Evolutionary conservation across 2,113 vertebrate species (phyloP).

Genomic region (Pristiophorus japonicus): DNA sequence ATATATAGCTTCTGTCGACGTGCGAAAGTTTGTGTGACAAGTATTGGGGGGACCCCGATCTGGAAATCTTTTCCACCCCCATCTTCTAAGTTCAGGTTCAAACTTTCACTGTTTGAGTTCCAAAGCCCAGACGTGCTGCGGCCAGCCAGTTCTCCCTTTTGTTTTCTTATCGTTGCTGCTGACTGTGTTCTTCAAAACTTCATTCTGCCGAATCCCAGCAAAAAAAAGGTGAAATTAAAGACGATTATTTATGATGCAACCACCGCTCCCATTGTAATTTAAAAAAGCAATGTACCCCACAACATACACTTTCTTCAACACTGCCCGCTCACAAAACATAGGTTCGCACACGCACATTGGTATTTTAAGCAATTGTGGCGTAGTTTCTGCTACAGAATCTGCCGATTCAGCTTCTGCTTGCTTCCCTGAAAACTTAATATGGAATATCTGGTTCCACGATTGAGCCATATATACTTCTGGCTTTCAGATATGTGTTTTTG

Average conservation of each 20-base stretch:
- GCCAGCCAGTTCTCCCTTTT: slow-evolving; percentile 97
- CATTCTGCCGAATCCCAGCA: slow-evolving; percentile 62
- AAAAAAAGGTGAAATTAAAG: not conserved
- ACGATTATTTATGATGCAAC: not conserved
- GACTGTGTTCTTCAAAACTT: slow-evolving; percentile 84
- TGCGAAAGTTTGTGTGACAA: slow-evolving; percentile 53
- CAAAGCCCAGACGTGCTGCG: slow-evolving; percentile 97
- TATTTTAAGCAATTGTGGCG: not conserved
- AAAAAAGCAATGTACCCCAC: not conserved
- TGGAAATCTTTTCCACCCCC: slow-evolving; percentile 45
- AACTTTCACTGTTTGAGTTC: slow-evolving; percentile 89
- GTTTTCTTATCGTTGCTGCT: slow-evolving; percentile 90
- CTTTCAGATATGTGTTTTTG: slow-evolving; percentile 8
- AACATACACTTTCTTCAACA: not conserved
- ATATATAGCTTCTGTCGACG: slow-evolving; percentile 33
- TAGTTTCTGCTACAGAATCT: not conserved
- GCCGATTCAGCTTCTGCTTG: not conserved
- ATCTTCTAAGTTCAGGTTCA: slow-evolving; percentile 35
- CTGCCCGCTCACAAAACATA: not conserved
- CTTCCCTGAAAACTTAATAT: not conserved
- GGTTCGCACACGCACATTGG: not conserved
- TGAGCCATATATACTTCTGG: not conserved
- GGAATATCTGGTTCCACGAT: not conserved
- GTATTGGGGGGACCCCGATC: slow-evolving; percentile 47
- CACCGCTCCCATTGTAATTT: not conserved